These are phyloP conservation scores for Lacerta viridis DNA, from an alignment of 2,797 vertebrate genomes.

Conservation along the genomic window DNA sequence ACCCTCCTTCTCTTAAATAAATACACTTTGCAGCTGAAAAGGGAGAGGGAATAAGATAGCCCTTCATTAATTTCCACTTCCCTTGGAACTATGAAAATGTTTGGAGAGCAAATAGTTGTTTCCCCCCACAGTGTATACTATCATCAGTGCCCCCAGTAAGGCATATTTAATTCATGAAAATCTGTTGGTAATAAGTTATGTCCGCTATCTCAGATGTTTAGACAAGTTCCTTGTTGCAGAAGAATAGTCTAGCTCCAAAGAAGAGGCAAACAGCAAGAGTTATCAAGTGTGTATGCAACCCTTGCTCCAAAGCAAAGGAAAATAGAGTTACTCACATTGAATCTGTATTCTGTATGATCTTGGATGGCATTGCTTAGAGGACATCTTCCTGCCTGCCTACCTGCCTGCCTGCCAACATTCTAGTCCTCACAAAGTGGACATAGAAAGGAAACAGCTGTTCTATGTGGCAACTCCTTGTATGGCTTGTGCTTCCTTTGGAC, in stretches of 20 bases:
- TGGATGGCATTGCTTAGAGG: too few species aligned
- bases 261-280: background rate
- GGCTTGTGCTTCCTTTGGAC: background rate
- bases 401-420: too few species aligned
- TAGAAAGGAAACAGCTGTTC: background rate
- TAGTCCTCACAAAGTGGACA: too few species aligned
- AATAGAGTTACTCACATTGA: too few species aligned
- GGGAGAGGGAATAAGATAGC: background rate
- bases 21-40: constrained; percentile 59
- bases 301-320: too few species aligned
- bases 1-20: constrained; percentile 67
- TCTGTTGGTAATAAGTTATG: constrained; percentile 51
- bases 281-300: too few species aligned
- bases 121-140: background rate
- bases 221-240: background rate
- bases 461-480: background rate
- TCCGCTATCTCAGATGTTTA: constrained; percentile 51
- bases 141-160: background rate
- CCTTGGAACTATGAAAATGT: constrained; percentile 54
- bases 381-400: too few species aligned
- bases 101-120: constrained; percentile 28
- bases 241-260: background rate
- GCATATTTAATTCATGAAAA: constrained; percentile 53
- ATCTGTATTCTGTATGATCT: too few species aligned
- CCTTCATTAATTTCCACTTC: constrained; percentile 60